Evolutionary conservation across 2,113 vertebrate species (phyloP).

Genomic region (Siniperca knerii): DNA sequence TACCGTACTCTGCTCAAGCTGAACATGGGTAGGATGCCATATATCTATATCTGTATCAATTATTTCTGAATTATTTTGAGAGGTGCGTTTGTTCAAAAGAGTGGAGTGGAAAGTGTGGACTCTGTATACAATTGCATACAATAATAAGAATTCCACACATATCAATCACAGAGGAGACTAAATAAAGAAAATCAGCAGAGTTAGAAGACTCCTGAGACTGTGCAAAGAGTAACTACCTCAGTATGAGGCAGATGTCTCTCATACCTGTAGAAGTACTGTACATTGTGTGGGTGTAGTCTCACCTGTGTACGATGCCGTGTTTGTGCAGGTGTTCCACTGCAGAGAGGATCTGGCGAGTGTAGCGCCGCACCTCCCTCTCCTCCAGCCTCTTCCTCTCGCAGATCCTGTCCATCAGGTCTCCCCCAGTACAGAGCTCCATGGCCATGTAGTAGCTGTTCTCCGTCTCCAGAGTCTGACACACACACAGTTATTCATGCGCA

Average conservation of each 20-base stretch:
- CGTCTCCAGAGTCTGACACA: conserved; percentile 87
- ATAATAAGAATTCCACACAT: not conserved
- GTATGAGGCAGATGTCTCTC: not conserved
- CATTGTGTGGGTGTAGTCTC: conserved; percentile 13
- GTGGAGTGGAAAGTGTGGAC: too few relatives aligned
- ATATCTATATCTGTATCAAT: not conserved
- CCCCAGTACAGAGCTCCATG: conserved; percentile 87
- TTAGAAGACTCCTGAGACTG: not conserved
- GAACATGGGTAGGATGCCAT: not conserved
- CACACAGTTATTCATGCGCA: not conserved
- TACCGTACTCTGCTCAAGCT: not conserved
- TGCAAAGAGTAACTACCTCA: not conserved
- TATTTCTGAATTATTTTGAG: not conserved
- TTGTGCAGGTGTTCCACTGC: conserved; percentile 86
- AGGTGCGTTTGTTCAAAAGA: too few relatives aligned
- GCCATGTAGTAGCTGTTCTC: conserved; percentile 91
- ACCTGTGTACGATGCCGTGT: conserved; percentile 88
- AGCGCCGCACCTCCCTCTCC: conserved; percentile 87
- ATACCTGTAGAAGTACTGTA: not conserved
- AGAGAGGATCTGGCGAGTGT: conserved; percentile 87
- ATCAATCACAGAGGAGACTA: not conserved
- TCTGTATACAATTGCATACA: not conserved
- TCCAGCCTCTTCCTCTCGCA: conserved; percentile 86
- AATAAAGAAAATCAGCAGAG: not conserved
- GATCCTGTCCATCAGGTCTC: conserved; percentile 90